Percentiles rank a stretch among this genome's conserved stretches.
Evolutionary conservation across 2,888 invertebrate genomes (phyloP).

Genomic region (Mantis religiosa): DNA sequence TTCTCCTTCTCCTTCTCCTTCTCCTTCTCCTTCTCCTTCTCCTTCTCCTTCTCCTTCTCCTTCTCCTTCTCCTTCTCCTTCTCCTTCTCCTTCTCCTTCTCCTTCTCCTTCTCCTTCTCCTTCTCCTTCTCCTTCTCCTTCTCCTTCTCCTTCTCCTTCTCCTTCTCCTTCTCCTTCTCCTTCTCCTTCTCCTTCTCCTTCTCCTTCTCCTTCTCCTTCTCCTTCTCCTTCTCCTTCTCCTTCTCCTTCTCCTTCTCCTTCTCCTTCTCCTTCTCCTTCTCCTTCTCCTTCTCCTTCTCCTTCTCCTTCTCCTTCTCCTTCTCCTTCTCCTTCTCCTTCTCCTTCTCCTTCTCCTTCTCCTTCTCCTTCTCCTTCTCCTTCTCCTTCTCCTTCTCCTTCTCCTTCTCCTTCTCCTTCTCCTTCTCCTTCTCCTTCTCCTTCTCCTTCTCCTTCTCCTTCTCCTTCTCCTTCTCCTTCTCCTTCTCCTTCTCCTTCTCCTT

Average conservation of each 20-base stretch:
- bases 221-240: neutral
- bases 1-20: no score
- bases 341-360: neutral
- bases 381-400: neutral
- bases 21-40: no score
- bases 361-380: neutral
- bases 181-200: neutral
- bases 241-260: neutral
- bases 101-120: neutral
- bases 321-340: neutral
- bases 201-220: neutral
- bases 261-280: neutral
- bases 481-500: no score
- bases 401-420: neutral
- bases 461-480: no score
- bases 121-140: neutral
- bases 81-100: neutral
- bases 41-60: no score
- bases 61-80: no score
- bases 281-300: neutral
- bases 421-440: neutral
- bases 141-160: neutral
- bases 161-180: neutral
- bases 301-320: neutral
- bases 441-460: neutral